These are phyloP conservation scores for Onychorhynchus coronatus DNA, from an alignment of 2,113 vertebrate species.

Conservation along the genomic window DNA sequence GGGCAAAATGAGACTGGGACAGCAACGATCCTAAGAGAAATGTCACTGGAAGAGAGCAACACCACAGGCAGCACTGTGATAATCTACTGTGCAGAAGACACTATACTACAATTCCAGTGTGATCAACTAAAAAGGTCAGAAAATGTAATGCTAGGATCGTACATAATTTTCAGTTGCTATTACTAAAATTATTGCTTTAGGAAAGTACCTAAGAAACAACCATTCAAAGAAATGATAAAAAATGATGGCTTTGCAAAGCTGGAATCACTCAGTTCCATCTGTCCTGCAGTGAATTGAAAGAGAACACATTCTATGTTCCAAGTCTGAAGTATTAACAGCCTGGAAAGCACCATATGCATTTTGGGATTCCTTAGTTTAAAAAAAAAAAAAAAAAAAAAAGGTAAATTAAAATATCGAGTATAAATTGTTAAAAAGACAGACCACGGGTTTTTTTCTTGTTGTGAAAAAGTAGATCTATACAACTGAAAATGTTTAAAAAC, in stretches of 20 bases:
- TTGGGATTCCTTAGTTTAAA: not conserved
- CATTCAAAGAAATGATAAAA: not conserved
- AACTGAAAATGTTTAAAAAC: not conserved
- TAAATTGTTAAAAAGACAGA: not conserved
- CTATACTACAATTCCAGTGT: not conserved
- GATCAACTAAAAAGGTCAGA: conserved; percentile 23
- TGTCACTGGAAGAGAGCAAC: not conserved
- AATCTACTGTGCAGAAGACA: conserved; percentile 28
- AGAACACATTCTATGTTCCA: not conserved
- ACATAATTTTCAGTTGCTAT: conserved; percentile 12
- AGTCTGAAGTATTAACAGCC: not conserved
- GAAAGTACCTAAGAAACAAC: not conserved
- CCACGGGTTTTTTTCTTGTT: accelerated
- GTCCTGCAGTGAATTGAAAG: not conserved
- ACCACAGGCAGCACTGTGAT: not conserved
- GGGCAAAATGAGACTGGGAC: not conserved
- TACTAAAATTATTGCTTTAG: conserved; percentile 51
- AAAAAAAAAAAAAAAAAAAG: not conserved
- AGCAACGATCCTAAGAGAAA: not conserved
- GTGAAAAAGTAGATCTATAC: not conserved
- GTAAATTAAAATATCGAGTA: accelerated
- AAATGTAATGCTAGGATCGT: not conserved
- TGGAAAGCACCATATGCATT: not conserved
- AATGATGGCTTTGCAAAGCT: not conserved
- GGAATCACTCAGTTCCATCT: not conserved